These are phyloP conservation scores for Macroglossus sobrinus DNA, from an alignment of 2,113 vertebrate genomes.

Conservation along the genomic window DNA sequence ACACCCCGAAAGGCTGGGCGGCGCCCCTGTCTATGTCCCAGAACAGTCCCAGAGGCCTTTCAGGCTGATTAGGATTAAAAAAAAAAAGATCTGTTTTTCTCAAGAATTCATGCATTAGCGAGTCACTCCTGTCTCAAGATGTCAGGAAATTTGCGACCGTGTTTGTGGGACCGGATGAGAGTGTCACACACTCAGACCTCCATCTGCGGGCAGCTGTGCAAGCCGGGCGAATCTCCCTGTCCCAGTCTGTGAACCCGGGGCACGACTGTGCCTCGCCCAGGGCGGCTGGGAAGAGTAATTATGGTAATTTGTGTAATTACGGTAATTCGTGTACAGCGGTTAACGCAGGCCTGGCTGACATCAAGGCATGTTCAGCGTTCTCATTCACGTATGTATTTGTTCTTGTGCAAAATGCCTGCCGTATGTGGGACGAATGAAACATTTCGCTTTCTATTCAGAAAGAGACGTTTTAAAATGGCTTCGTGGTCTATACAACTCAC, in stretches of 20 bases:
- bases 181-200: not conserved
- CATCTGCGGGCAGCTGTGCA: rapidly evolving
- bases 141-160: not conserved
- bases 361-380: not conserved
- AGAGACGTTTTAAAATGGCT: conserved; percentile 2
- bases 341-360: not conserved
- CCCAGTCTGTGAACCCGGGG: not conserved
- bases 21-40: rapidly evolving
- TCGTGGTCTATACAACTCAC: not conserved
- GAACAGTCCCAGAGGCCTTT: not conserved
- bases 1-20: rapidly evolving
- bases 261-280: rapidly evolving
- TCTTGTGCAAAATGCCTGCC: not conserved
- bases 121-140: not conserved
- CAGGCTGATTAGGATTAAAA: not conserved
- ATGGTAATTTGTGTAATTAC: not conserved
- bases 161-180: not conserved
- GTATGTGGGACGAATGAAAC: conserved; percentile 35
- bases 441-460: conserved; percentile 24
- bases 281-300: not conserved
- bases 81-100: not conserved
- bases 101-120: not conserved
- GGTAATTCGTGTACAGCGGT: not conserved
- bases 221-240: not conserved
- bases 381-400: not conserved